phyloP scores from a whole-genome alignment of 2,888 invertebrate genomes.

The Graphium colonna region DNA sequence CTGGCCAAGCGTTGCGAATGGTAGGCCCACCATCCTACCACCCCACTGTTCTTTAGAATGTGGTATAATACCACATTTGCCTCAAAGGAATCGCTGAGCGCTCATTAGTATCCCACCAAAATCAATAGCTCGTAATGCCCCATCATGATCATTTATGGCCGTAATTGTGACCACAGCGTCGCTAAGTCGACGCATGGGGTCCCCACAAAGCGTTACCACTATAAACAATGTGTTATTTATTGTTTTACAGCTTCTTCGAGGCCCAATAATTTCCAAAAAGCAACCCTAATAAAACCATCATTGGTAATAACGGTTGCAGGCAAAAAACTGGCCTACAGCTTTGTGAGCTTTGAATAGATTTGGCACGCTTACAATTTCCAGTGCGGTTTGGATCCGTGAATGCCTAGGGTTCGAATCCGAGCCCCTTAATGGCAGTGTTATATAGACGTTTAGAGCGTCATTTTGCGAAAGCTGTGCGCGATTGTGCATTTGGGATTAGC shows the following conservation, averaged over 20 bases:
- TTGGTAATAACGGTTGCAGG: conserved; percentile 34
- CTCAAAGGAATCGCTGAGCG: conserved; percentile 45
- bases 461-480: conserved; percentile 62
- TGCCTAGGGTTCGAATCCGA: conserved; percentile 67
- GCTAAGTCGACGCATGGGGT: conserved; percentile 63
- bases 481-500: conserved; percentile 59
- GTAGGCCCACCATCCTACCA: not conserved
- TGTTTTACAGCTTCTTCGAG: conserved; percentile 70
- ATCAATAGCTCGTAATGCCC: conserved; percentile 50
- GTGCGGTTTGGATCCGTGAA: conserved; percentile 49
- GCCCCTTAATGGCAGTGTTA: conserved; percentile 65
- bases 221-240: conserved; percentile 74
- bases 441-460: conserved; percentile 66
- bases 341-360: conserved; percentile 49
- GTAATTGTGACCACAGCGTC: conserved; percentile 43
- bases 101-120: conserved; percentile 46
- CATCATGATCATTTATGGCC: conserved; percentile 59
- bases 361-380: conserved; percentile 53
- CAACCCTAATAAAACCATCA: conserved; percentile 73
- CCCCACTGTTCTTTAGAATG: conserved; percentile 29
- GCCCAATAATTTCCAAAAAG: conserved; percentile 61
- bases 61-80: conserved; percentile 40
- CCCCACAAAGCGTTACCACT: conserved; percentile 48
- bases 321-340: conserved; percentile 46
- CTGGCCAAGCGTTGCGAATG: conserved; percentile 6